Evolutionary conservation across 2,797 vertebrate genomes (phyloP).

Genomic region (Sus cebifrons): DNA sequence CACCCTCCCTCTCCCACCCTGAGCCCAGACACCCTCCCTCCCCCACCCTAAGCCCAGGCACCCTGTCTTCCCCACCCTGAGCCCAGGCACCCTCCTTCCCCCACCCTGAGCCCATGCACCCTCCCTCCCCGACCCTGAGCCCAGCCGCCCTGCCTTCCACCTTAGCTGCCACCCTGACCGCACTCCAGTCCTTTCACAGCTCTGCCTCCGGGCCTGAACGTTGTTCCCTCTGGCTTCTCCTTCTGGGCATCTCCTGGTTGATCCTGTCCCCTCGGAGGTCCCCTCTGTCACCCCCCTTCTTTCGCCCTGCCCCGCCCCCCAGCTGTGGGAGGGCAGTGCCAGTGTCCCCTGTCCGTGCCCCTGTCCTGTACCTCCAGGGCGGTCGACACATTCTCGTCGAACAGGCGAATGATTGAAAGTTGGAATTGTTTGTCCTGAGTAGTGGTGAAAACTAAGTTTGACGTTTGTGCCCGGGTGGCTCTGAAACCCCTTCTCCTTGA

Average conservation of each 20-base stretch:
- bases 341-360: not conserved
- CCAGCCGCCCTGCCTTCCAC: not conserved
- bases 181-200: not conserved
- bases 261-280: not conserved
- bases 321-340: not conserved
- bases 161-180: not conserved
- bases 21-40: not conserved
- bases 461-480: not conserved
- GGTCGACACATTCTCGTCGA: not conserved
- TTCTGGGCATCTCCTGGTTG: not conserved
- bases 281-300: not conserved
- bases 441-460: not conserved
- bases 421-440: accelerated
- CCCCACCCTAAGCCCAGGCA: not conserved
- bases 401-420: not conserved
- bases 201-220: not conserved
- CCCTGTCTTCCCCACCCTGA: not conserved
- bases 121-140: not conserved
- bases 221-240: not conserved
- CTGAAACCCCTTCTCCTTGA: not conserved
- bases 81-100: not conserved
- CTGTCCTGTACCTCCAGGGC: accelerated
- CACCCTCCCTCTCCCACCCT: not conserved
- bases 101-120: too few relatives aligned
- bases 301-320: not conserved